Evolutionary conservation across 1,140 invertebrate genomes (phyloP), one percentile per base, ranked within the genome.

Genomic region (Idris sp.): DNA sequence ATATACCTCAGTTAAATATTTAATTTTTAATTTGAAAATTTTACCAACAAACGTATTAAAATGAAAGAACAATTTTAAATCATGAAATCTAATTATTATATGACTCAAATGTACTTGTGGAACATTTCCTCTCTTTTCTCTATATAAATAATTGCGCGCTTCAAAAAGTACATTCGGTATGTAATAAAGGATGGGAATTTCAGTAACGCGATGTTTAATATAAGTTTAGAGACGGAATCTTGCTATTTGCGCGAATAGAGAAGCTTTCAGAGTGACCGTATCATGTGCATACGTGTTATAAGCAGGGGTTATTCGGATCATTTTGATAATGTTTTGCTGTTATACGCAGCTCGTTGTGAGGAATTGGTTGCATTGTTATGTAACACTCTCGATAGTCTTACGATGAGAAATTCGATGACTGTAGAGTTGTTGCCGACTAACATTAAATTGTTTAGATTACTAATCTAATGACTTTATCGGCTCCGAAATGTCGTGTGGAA

Each of bases 271-370:
- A 35, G 44, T 59, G 48, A 58, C 38, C 54, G 35, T 72, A 51
- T 67, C 62, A 19, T 51, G 51, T 75, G 73, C 38, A 68, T 65
- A 54, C 38, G 62, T 62, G 69, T 41, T 53, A 43, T 67, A 58
- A 73, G 56, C 40, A 31, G 25, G 74, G 68, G 73, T 76, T 76
- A 76, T 71, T 76, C 54, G 31, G 62, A 76, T 76, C 67, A 61
- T 56, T 61, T 58, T 51, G 59, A 58, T 74, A 74, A 74, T 64
- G 56, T 62, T 44, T 49, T 75, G 72, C 64, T 51, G 36, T 43
- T 62, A 67, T 61, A 35, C 46, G 49, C 54, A 49, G 46, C 53
- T 65, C 19, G 69, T 43, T 61, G 58, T 61, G 44, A 74, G 71
- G 61, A 67, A 67, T 74, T 67, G 61, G 53, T 44, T 19, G 49